Evolutionary conservation across 1,140 invertebrate species (phyloP).

Genomic region (Sycophaga agraensis): DNA sequence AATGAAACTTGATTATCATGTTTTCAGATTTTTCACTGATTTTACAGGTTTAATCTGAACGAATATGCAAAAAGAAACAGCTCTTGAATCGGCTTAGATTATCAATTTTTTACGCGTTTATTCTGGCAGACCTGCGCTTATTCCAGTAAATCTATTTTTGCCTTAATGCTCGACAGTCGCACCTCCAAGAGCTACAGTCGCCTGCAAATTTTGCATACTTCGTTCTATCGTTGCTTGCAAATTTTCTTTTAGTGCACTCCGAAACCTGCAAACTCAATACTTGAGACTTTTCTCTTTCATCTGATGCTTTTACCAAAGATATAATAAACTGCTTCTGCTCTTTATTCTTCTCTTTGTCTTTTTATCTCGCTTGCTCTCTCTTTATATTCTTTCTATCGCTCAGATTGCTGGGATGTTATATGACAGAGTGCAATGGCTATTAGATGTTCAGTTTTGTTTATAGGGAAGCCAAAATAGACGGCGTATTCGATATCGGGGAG

Average conservation of each 20-base stretch:
- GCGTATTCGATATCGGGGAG: slow-evolving; percentile 63
- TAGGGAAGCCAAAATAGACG: slow-evolving; percentile 46
- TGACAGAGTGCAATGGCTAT: too few species aligned
- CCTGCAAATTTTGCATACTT: background rate
- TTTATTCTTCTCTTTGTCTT: too few species aligned
- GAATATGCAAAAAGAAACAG: background rate
- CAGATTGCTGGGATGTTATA: too few species aligned
- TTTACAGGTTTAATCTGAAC: background rate
- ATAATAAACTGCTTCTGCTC: too few species aligned
- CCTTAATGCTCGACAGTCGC: slow-evolving; percentile 31
- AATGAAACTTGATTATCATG: background rate
- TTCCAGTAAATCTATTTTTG: slow-evolving; percentile 43
- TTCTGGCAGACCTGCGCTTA: slow-evolving; percentile 19
- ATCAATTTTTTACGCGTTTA: slow-evolving; percentile 1
- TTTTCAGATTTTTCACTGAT: background rate
- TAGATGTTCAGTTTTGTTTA: too few species aligned
- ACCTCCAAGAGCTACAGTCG: slow-evolving; percentile 9
- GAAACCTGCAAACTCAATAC: too few species aligned
- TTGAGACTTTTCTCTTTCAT: too few species aligned
- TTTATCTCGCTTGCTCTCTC: too few species aligned
- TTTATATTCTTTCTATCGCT: too few species aligned
- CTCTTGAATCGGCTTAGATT: background rate
- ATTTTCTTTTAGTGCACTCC: too few species aligned
- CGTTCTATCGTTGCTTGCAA: background rate
- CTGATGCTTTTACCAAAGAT: too few species aligned